Evolutionary conservation across 2,888 invertebrate species (phyloP), one percentile per base, ranked within the genome.

Genomic region (Malacosoma neustria): DNA sequence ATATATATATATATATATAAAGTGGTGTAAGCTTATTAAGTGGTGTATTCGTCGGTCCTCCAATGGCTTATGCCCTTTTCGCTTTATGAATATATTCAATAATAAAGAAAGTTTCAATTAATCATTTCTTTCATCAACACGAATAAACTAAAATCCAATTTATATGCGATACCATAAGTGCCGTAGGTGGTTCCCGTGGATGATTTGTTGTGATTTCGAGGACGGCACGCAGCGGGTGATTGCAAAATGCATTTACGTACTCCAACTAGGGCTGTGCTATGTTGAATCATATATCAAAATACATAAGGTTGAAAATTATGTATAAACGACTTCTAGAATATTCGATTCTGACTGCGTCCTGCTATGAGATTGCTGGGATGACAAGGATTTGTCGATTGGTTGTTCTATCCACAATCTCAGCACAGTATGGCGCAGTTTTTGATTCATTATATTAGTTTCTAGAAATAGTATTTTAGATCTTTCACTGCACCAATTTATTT

Each of bases 151-250:
- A 68, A 69, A 72, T 70, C 65, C 73, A 71, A 72, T 73, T 72
- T 71, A 73, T 73, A 72, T 70, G 68, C 75, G 71, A 73, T 70
- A 74, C 72, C 71, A 73, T 79, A 79, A 79, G 81, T 81, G 79
- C 72, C 61, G 71, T 72, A 84, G 84, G 82, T 80, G 76, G 82
- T 70, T 61, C 67, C 73, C 65, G 70, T 66, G 66, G 76, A 80
- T 84, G 80, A 84, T 84, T 84, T 84, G 84, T 84, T 81, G 80
- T 82, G 81, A 82, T 82, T 76, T 69, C 74, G 70, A 66, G 67
- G 75, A 79, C 73, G 64, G 72, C 68, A 63, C 84, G 64, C 84
- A 84, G 84, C 84, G 69, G 82, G 84, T 54, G 74, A 73, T 72
- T 73, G 72, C 72, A 68, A 76, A 80, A 72, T 77, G 75, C 76